A percentile compares a stretch with the other conserved stretches of the same genome.
phyloP scores from a whole-genome alignment of 2,797 vertebrate species.

The Molossus alvarezi region DNA sequence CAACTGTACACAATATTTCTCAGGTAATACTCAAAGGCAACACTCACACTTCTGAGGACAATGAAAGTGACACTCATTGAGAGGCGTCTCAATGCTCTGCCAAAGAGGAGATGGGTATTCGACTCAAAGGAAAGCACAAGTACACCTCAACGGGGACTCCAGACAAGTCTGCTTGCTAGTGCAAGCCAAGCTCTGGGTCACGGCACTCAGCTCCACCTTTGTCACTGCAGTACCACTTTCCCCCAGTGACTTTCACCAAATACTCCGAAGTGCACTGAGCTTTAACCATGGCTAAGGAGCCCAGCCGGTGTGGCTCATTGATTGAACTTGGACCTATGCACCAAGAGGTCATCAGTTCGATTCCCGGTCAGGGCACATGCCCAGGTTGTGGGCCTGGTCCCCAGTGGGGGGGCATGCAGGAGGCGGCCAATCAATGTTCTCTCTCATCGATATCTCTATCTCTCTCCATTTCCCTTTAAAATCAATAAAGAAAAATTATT shows the following conservation, averaged over 20 bases:
- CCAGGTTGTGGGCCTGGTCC: too few species aligned
- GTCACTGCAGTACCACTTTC: background rate
- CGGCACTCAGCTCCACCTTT: background rate
- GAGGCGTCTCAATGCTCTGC: background rate
- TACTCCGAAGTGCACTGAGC: background rate
- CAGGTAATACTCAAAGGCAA: constrained; percentile 59
- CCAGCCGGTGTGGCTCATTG: too few species aligned
- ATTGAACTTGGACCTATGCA: too few species aligned
- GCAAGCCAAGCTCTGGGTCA: background rate
- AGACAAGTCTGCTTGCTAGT: background rate
- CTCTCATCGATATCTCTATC: too few species aligned
- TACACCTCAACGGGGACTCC: background rate
- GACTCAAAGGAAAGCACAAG: constrained; percentile 13
- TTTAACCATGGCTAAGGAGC: background rate
- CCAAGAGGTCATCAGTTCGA: too few species aligned
- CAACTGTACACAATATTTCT: constrained; percentile 39
- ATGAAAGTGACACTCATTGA: background rate
- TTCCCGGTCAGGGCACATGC: too few species aligned
- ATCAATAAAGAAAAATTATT: too few species aligned
- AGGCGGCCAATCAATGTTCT: too few species aligned
- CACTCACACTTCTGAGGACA: constrained; percentile 18
- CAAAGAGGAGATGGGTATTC: background rate
- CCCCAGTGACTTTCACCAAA: background rate
- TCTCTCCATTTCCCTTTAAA: too few species aligned
- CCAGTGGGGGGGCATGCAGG: too few species aligned